phyloP scores from a whole-genome alignment of 1,140 invertebrate species.

The Paraescarpia echinospica region DNA sequence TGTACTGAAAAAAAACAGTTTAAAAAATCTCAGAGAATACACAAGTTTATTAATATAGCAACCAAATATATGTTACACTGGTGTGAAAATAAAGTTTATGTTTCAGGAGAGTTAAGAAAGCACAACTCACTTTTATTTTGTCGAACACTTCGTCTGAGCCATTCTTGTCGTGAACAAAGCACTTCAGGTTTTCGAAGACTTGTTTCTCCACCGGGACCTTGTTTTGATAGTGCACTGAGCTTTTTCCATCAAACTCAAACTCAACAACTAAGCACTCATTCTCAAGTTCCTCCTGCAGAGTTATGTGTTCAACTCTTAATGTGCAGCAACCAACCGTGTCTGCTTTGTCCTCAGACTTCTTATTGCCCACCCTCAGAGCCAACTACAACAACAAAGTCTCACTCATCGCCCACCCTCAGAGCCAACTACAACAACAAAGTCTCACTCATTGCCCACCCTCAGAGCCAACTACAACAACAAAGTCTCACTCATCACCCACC shows the following conservation, averaged over 20 bases:
- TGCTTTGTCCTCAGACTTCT: slow-evolving; percentile 93
- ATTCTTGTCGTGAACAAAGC: slow-evolving; percentile 97
- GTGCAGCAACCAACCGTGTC: slow-evolving; percentile 99
- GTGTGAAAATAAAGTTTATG: too few species aligned
- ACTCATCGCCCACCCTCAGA: too few species aligned
- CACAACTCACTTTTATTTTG: slow-evolving; percentile 77
- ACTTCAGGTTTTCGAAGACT: slow-evolving; percentile 96
- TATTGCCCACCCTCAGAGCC: slow-evolving; percentile 98
- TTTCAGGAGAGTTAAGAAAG: too few species aligned
- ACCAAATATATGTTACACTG: too few species aligned
- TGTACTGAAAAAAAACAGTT: neutral
- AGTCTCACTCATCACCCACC: too few species aligned
- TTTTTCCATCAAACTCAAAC: slow-evolving; percentile 97
- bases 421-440: too few species aligned
- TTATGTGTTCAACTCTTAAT: slow-evolving; percentile 94
- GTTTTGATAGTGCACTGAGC: slow-evolving; percentile 95
- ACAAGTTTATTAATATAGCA: too few species aligned
- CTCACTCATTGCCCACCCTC: too few species aligned
- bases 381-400: slow-evolving; percentile 62
- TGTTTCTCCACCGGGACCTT: slow-evolving; percentile 96
- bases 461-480: too few species aligned
- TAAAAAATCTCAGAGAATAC: too few species aligned
- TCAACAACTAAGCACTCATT: slow-evolving; percentile 87
- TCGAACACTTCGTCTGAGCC: slow-evolving; percentile 96
- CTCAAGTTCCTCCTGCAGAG: slow-evolving; percentile 85